Evolutionary conservation across 2,797 vertebrate species (phyloP).

Genomic region (Eulemur albifrons): DNA sequence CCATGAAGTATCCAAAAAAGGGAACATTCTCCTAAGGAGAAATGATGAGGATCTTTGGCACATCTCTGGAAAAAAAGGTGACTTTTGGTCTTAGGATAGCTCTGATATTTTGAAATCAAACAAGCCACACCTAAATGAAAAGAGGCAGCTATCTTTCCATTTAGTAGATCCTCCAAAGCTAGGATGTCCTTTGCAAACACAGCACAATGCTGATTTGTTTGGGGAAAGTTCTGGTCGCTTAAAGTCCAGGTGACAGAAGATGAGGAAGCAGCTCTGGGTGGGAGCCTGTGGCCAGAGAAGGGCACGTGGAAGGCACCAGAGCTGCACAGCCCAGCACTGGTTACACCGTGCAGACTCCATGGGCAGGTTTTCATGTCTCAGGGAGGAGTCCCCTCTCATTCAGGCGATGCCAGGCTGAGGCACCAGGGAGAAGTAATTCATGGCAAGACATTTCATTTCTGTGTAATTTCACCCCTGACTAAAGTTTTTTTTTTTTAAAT

Average conservation of each 20-base stretch:
- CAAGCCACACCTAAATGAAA: background rate
- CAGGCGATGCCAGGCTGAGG: background rate
- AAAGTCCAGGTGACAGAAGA: background rate
- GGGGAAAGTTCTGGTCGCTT: background rate
- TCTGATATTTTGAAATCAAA: background rate
- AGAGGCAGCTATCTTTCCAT: background rate
- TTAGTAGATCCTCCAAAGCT: background rate
- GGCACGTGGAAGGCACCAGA: background rate
- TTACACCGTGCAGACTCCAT: background rate
- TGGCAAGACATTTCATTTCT: background rate
- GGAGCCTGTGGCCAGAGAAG: background rate
- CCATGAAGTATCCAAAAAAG: background rate
- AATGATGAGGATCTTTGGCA: background rate
- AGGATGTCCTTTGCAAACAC: background rate
- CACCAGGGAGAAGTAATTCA: background rate
- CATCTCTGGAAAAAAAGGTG: background rate
- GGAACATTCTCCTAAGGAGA: background rate
- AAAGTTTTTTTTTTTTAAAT: background rate
- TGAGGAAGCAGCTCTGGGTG: background rate
- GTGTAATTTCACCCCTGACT: background rate
- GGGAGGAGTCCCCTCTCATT: background rate
- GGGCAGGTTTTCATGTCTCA: no score
- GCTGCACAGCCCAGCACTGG: background rate
- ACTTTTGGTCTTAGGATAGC: background rate
- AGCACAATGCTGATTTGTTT: background rate